phyloP scores from a whole-genome alignment of 2,888 invertebrate species.

The Sphinx pinastri region DNA sequence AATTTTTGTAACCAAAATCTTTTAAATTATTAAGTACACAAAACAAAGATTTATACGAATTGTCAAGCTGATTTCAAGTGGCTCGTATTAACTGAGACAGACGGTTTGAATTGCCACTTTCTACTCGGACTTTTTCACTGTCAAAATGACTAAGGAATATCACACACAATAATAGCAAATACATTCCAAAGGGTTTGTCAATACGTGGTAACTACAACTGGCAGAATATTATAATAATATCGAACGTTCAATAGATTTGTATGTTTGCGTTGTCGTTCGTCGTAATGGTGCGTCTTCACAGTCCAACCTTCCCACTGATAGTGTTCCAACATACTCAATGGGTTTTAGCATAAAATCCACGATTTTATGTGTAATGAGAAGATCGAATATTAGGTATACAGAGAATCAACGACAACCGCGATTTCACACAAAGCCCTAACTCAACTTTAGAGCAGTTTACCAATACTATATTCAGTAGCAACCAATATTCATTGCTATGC shows the following conservation, averaged over 20 bases:
- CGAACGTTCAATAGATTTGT: neutral
- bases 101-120: neutral
- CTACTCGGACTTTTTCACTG: neutral
- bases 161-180: neutral
- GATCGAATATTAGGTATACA: neutral
- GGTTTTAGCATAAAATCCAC: too few species aligned
- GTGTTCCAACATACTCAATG: too few species aligned
- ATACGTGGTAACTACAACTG: conserved; percentile 12
- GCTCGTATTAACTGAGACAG: neutral
- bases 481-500: neutral
- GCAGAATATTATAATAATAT: neutral
- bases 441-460: neutral
- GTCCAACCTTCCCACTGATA: too few species aligned
- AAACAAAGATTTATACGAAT: neutral
- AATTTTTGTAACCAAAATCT: neutral
- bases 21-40: conserved; percentile 11
- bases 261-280: neutral
- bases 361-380: too few species aligned
- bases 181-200: neutral
- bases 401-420: neutral
- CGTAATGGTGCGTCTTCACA: neutral
- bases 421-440: too few species aligned
- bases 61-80: neutral
- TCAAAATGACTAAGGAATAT: neutral
- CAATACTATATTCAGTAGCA: neutral